Conservation (phyloP, 2,888 invertebrate species). For the Anticlea derivata region DNA sequence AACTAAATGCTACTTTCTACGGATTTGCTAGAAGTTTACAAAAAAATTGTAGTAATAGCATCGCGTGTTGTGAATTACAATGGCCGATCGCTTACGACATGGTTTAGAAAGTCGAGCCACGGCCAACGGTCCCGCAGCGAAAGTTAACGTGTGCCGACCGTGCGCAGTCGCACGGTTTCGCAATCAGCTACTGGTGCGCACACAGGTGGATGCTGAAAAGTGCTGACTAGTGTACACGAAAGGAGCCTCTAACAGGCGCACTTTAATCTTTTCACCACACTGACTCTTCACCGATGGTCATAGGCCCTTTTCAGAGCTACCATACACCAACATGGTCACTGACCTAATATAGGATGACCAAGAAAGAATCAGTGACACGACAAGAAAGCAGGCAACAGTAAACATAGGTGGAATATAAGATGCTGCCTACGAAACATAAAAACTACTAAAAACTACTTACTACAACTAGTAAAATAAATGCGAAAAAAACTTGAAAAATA, state of each 20-base stretch:
- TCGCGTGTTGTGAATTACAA: conserved; percentile 80
- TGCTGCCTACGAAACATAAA: not conserved
- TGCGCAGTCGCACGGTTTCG: conserved; percentile 56
- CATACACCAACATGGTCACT: too few species aligned
- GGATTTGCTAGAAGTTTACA: conserved; percentile 61
- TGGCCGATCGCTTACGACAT: conserved; percentile 74
- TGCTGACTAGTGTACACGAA: conserved; percentile 9
- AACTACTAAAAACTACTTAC: too few species aligned
- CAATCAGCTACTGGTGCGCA: conserved; percentile 44
- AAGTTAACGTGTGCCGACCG: conserved; percentile 67
- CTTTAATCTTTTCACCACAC: too few species aligned
- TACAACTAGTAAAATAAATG: not conserved
- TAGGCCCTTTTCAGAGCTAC: too few species aligned
- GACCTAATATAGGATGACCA: too few species aligned
- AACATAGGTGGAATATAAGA: too few species aligned
- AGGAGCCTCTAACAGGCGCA: not conserved
- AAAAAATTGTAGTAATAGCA: conserved; percentile 67
- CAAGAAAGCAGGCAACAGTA: too few species aligned
- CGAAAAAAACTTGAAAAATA: not conserved
- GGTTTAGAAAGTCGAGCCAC: conserved; percentile 80
- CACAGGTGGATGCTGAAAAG: conserved; percentile 26
- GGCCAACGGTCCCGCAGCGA: conserved; percentile 80
- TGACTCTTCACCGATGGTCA: too few species aligned
- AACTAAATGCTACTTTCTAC: conserved; percentile 60
- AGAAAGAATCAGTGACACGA: too few species aligned